Conservation (phyloP, 2,113 vertebrate genomes). For the Apeltes quadracus region DNA sequence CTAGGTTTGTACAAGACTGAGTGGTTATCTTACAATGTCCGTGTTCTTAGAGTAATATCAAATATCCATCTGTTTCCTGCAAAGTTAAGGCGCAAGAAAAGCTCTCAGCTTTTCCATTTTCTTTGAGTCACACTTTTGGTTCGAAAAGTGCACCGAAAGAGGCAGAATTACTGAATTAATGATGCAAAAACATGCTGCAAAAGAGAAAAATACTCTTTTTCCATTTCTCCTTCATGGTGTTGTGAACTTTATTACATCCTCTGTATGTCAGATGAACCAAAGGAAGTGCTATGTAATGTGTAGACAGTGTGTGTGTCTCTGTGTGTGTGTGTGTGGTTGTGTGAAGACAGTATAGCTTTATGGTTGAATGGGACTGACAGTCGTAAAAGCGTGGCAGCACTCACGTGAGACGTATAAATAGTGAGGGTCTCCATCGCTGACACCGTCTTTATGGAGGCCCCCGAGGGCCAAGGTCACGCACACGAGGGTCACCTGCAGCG, state of each 20-base stretch:
- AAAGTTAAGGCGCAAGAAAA: neutral
- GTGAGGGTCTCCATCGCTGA: slow-evolving; percentile 57
- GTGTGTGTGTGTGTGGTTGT: slow-evolving; percentile 17
- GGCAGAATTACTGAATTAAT: neutral
- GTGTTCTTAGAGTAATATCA: neutral
- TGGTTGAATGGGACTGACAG: slow-evolving; percentile 47
- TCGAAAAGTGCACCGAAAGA: neutral
- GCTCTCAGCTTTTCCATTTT: neutral
- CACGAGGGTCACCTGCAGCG: slow-evolving; percentile 8
- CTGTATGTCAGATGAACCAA: slow-evolving; percentile 4
- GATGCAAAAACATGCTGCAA: neutral
- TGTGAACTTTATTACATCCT: slow-evolving; percentile 23
- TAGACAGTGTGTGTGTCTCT: slow-evolving; percentile 1
- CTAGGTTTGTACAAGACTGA: neutral
- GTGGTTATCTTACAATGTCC: neutral
- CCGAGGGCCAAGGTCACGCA: slow-evolving; percentile 48
- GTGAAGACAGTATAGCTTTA: slow-evolving; percentile 61
- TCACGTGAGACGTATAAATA: slow-evolving; percentile 67
- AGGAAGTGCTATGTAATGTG: slow-evolving; percentile 9
- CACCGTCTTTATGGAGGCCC: slow-evolving; percentile 58
- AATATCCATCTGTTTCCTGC: neutral
- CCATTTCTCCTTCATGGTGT: slow-evolving; percentile 4
- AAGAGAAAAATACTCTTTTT: neutral
- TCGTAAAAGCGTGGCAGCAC: slow-evolving; percentile 63
- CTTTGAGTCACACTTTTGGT: neutral